Evolutionary conservation across 2,888 invertebrate species (phyloP), one percentile per base, ranked within the genome.

Genomic region (Liposcelis brunnea): DNA sequence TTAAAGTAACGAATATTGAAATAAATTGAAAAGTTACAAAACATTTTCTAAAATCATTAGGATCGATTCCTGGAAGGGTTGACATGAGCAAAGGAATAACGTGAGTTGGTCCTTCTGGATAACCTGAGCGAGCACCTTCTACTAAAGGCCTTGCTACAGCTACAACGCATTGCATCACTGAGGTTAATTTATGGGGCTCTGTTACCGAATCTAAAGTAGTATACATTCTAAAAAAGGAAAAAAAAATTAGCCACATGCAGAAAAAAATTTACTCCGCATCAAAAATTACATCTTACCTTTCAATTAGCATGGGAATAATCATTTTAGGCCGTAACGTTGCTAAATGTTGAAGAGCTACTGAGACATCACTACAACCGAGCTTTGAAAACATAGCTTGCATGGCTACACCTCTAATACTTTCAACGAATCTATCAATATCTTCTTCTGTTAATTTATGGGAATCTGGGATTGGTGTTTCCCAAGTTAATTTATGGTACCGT

Each of bases 41-140:
- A 18, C 78, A 78, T 61, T 83, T 83, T 51, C 74, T 72, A 35
- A 80, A 70, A 61, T 93, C 91, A 57, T 93, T 93, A 0, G 86
- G 79, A 61, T 93, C 93, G 36, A 94, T 79, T 11, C 89, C 91
- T 0, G 93, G 91, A 14, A 94, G 64, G 1, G 83, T 70, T 1
- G 80, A 76, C 58, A 82, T 72, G 11, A 93, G 66, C 19, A 93
- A 66, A 0, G 87, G 85, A 14, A 93, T 68, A 0, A 89, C 77
- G 55, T 89, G 84, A 0, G 75, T 73, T 3, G 81, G 80, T 1
- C 87, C 89, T 58, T 83, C 84, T 0, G 76, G 72, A 58, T 75
- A 83, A 18, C 57, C 52, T 42, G 60, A 58, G 33, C 60, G 56
- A 36, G 61, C 56, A 18, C 65, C 63, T 50, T 61, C 59, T 11